phyloP scores from a whole-genome alignment of 1,140 invertebrate species.

The Drosophila micromelanica region DNA sequence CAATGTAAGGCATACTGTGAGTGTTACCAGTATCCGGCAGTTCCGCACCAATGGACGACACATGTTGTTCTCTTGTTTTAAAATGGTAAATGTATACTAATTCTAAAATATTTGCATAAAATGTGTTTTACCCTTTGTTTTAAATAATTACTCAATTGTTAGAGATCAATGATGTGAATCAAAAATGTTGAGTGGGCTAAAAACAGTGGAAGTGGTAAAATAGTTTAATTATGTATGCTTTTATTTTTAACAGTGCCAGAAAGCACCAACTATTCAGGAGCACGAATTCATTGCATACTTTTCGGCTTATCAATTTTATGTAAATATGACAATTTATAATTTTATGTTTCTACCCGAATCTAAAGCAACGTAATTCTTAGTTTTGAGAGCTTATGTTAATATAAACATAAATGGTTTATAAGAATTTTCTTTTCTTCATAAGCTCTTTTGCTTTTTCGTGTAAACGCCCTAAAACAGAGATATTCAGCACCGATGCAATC shows the following conservation, averaged over 20 bases:
- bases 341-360: too few relatives aligned
- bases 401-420: too few relatives aligned
- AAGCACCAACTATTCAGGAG: neutral
- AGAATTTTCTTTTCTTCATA: conserved; percentile 39
- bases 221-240: conserved; percentile 22
- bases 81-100: neutral
- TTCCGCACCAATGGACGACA: neutral
- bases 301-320: conserved; percentile 18
- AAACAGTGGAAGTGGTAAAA: neutral
- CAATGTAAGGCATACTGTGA: neutral
- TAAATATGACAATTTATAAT: neutral
- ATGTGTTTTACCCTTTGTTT: neutral
- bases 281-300: conserved; percentile 22
- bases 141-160: neutral
- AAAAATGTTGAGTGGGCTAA: neutral
- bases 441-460: conserved; percentile 51
- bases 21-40: neutral
- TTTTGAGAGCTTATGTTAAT: too few relatives aligned
- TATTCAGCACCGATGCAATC: conserved; percentile 33
- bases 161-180: neutral
- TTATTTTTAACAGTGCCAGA: neutral
- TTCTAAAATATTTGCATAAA: neutral
- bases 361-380: too few relatives aligned
- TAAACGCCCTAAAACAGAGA: conserved; percentile 40
- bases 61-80: neutral